Evolutionary conservation across 2,888 invertebrate species (phyloP).

Genomic region (Drosophila peninsularis): DNA sequence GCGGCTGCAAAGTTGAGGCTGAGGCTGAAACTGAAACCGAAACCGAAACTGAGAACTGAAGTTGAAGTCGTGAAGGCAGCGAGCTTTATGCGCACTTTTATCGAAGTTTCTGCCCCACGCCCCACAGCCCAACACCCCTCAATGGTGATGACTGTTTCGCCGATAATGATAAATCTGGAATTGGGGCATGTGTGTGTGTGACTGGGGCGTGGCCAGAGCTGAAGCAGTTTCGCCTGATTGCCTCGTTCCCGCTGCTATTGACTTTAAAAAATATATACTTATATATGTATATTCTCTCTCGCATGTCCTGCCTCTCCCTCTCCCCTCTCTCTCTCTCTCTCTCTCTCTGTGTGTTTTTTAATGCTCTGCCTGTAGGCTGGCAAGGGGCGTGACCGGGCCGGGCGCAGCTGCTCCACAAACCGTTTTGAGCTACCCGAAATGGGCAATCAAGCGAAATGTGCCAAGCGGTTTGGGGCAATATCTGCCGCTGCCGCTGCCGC

Average conservation of each 20-base stretch:
- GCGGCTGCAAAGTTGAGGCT: conserved; percentile 31
- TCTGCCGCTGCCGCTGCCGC: conserved; percentile 30
- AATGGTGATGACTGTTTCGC: conserved; percentile 53
- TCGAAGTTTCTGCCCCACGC: conserved; percentile 22
- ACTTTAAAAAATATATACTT: conserved; percentile 44
- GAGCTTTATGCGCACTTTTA: conserved; percentile 53
- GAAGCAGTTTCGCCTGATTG: conserved; percentile 61
- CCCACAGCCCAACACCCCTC: neutral
- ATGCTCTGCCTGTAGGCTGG: conserved; percentile 51
- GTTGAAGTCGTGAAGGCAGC: conserved; percentile 28
- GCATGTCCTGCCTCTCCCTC: neutral
- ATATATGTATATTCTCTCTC: conserved; percentile 13
- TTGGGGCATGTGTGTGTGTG: conserved; percentile 19
- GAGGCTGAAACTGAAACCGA: conserved; percentile 9
- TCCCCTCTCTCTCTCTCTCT: neutral
- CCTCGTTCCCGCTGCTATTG: conserved; percentile 43
- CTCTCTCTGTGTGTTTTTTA: conserved; percentile 38
- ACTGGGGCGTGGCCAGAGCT: conserved; percentile 45
- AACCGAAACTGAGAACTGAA: neutral
- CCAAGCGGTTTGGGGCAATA: conserved; percentile 53
- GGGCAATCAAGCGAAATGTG: conserved; percentile 75
- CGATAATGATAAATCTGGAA: conserved; percentile 57
- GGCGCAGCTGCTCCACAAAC: conserved; percentile 28
- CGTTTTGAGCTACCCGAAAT: conserved; percentile 62
- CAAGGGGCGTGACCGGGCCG: conserved; percentile 31